Conservation (phyloP, 1,140 invertebrate genomes). For the Acromyrmex heyeri region DNA sequence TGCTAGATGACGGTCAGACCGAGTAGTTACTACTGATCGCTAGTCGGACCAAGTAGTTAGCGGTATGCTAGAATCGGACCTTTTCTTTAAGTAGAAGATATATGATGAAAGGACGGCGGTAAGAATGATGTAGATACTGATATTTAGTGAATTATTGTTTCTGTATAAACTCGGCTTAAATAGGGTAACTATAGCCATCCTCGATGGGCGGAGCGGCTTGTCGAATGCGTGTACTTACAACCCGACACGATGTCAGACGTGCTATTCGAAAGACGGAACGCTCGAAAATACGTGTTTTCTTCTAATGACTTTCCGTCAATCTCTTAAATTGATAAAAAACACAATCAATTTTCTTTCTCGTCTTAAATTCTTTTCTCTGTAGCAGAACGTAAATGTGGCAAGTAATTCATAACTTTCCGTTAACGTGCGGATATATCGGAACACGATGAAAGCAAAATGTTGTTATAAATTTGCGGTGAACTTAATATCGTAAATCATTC, state of each 20-base stretch:
- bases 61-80: not conserved
- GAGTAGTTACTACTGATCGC: not conserved
- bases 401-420: constrained; percentile 23
- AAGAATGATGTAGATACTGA: not conserved
- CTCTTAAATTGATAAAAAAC: not conserved
- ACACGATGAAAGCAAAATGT: not conserved
- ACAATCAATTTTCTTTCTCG: not conserved
- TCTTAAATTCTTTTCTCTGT: constrained; percentile 11
- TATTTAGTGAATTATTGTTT: not conserved
- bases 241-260: constrained; percentile 61
- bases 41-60: constrained; percentile 29
- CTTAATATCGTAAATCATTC: not conserved
- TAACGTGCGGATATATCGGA: not conserved
- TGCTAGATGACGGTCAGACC: not conserved
- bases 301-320: constrained; percentile 10
- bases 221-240: constrained; percentile 66
- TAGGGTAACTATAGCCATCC: not conserved
- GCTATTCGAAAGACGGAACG: constrained; percentile 40
- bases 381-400: not conserved
- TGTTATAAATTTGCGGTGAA: constrained; percentile 6
- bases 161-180: constrained; percentile 28
- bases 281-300: not conserved
- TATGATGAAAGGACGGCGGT: not conserved
- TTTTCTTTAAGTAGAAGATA: not conserved
- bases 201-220: constrained; percentile 13